Percentiles rank a stretch among this genome's conserved stretches.
These are phyloP conservation scores for Pelusios castaneus DNA, from an alignment of 2,113 vertebrate species.

Conservation along the genomic window DNA sequence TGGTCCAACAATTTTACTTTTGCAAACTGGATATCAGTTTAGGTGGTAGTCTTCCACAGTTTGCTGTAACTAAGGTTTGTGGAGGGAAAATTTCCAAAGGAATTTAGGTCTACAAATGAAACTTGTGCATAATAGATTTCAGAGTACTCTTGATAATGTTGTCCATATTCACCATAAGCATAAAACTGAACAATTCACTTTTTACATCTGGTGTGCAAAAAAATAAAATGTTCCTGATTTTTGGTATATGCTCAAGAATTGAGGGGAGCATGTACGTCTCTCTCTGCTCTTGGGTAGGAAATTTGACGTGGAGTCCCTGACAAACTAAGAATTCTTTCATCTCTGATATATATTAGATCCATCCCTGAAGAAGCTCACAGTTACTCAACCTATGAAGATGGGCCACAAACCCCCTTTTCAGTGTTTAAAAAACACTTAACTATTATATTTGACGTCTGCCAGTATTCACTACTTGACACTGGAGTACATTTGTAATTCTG, in stretches of 20 bases:
- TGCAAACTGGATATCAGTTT: accelerated
- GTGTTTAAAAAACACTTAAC: neutral
- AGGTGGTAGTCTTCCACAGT: accelerated
- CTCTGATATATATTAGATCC: neutral
- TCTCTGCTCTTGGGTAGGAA: neutral
- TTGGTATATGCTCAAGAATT: neutral
- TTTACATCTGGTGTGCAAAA: neutral
- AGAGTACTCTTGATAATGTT: neutral
- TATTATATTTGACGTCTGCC: neutral
- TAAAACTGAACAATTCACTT: accelerated
- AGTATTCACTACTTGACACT: neutral
- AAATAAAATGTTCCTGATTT: neutral
- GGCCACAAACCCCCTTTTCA: neutral
- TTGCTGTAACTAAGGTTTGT: neutral
- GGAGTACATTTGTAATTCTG: neutral
- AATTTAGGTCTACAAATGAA: neutral
- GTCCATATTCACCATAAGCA: neutral
- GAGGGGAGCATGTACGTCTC: neutral
- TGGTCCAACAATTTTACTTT: neutral
- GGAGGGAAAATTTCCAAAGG: neutral
- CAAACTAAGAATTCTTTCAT: neutral
- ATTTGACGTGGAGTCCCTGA: neutral
- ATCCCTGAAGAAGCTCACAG: neutral
- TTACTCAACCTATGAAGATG: neutral
- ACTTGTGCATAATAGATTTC: neutral